Evolutionary conservation across 2,797 vertebrate genomes (phyloP), one percentile per base, ranked within the genome.

Genomic region (Echiichthys vipera): DNA sequence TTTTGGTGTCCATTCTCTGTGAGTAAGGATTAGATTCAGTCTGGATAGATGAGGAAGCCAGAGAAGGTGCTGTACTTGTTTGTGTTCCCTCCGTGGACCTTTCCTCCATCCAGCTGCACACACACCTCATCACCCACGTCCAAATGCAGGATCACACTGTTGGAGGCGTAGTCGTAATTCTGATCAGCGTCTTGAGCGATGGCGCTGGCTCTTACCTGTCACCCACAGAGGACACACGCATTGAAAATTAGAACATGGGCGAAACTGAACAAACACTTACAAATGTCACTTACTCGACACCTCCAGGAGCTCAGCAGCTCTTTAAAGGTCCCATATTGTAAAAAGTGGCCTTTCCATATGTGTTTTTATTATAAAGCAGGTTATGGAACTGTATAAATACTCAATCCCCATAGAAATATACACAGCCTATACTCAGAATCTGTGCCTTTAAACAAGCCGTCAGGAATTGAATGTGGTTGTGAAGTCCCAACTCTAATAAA

Each of bases 1-100:
- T n/a, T n/a, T 69, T 43, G 24, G 39, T 72, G 56, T 25, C 54
- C 67, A 7, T 43, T 54, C 49, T 65, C 39, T 2, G 27, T 34
- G 15, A 25, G 56, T 9, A 3, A 25, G 50, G 73, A 55, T 59
- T 22, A 1, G 32, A 67, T 70, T 98, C 95, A 98, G 94, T 98
- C 97, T 1, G 97, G 95, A 89, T 97, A 99, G 92, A 98, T 96
- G 92, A 99, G 97, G 94, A 98, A 99, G 76, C 97, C 97, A 0
- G 97, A 98, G 93, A 98, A 98, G 83, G 97, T 99, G 96, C 97
- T 98, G 93, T 98, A 99, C 88, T 98, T 99, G 93, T 99, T 99
- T 89, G 95, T 98, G 93, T 98, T 99, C 61, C 97, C 97, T 2
- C 97, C 97, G 1, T 99, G 97, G 74, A 97, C 97, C 90, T 99